Evolutionary conservation across 2,113 vertebrate genomes (phyloP).

Genomic region (Philantomba maxwellii): DNA sequence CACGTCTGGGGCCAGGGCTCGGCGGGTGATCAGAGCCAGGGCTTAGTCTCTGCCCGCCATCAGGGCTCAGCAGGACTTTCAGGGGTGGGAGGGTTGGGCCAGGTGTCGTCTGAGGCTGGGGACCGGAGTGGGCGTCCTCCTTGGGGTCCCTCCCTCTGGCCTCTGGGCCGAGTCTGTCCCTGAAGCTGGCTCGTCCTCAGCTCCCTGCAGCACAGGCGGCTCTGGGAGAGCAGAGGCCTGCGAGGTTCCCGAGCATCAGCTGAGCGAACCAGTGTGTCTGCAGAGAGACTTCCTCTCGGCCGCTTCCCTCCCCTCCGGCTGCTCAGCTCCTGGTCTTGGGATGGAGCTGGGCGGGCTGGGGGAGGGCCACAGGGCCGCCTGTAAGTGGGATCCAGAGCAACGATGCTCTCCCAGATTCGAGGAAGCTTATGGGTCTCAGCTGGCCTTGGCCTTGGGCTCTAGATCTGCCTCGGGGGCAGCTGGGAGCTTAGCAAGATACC

Average conservation of each 20-base stretch:
- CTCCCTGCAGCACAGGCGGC: rapidly evolving
- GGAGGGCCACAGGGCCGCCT: rapidly evolving
- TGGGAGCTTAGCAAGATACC: background rate
- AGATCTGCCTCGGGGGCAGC: background rate
- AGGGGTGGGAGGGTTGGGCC: background rate
- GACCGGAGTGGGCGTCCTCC: rapidly evolving
- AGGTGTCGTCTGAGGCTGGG: background rate
- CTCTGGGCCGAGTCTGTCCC: background rate
- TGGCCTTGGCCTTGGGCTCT: background rate
- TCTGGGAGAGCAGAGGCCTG: rapidly evolving
- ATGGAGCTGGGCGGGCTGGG: rapidly evolving
- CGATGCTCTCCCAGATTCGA: rapidly evolving
- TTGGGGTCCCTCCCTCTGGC: too few species aligned
- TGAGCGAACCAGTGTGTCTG: rapidly evolving
- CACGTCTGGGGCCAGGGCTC: background rate
- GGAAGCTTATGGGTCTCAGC: rapidly evolving
- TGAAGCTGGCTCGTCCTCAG: background rate
- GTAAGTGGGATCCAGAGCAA: background rate
- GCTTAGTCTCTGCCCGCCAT: background rate
- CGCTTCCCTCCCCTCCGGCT: rapidly evolving
- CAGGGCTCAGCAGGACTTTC: background rate
- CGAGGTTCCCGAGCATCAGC: rapidly evolving
- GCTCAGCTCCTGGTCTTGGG: background rate
- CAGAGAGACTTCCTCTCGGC: rapidly evolving
- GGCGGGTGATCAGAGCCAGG: background rate